phyloP scores from a whole-genome alignment of 2,888 invertebrate species.

The Drosophila infuscata region DNA sequence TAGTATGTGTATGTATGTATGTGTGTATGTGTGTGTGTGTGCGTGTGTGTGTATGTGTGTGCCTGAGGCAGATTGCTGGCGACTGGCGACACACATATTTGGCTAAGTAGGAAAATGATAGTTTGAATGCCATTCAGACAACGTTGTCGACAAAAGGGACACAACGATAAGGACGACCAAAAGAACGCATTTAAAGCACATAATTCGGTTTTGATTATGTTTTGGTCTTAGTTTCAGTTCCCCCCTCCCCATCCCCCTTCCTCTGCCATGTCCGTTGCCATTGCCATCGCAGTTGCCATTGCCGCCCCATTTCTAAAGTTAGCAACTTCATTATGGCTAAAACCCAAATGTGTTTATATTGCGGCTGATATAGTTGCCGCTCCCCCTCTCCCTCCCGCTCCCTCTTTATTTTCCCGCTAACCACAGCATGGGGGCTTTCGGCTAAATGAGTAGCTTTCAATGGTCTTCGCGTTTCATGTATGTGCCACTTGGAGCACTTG shows the following conservation, averaged over 20 bases:
- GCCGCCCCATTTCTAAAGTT: slow-evolving; percentile 68
- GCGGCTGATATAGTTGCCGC: slow-evolving; percentile 62
- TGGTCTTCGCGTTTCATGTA: slow-evolving; percentile 46
- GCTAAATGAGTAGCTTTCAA: slow-evolving; percentile 66
- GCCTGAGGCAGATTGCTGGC: slow-evolving; percentile 65
- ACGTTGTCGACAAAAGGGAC: slow-evolving; percentile 52
- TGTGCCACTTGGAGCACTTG: slow-evolving; percentile 59
- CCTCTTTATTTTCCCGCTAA: background rate
- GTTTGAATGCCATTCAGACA: slow-evolving; percentile 73
- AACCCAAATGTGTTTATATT: slow-evolving; percentile 80
- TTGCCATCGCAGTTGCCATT: slow-evolving; percentile 21
- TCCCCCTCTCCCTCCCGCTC: background rate
- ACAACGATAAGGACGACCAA: slow-evolving; percentile 57
- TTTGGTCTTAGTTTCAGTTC: slow-evolving; percentile 62
- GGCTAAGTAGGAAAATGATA: slow-evolving; percentile 79
- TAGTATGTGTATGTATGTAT: slow-evolving; percentile 22
- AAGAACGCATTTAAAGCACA: slow-evolving; percentile 81
- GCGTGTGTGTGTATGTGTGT: slow-evolving; percentile 21
- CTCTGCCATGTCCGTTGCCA: slow-evolving; percentile 2
- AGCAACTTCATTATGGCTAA: slow-evolving; percentile 80
- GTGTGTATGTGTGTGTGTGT: slow-evolving; percentile 18
- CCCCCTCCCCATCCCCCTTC: background rate
- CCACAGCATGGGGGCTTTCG: slow-evolving; percentile 20
- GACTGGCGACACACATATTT: slow-evolving; percentile 79
- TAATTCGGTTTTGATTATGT: slow-evolving; percentile 81